These are phyloP conservation scores for Chrysotoxum bicinctum DNA, from an alignment of 2,888 invertebrate genomes.

Conservation along the genomic window DNA sequence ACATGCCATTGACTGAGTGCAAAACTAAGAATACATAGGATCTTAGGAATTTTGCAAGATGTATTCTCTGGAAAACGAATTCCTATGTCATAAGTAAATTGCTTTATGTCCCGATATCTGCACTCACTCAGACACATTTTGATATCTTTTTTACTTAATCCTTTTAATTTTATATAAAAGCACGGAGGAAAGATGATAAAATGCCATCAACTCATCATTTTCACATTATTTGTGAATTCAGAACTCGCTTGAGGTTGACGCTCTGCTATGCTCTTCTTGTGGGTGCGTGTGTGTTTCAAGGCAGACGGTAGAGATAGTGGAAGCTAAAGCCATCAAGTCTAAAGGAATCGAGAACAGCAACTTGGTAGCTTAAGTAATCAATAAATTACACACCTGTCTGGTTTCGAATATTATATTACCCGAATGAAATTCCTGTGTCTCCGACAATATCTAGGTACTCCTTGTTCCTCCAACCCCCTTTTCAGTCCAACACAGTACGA, in stretches of 20 bases:
- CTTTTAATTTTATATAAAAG: constrained; percentile 65
- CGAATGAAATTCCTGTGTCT: constrained; percentile 55
- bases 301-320: constrained; percentile 37
- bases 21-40: constrained; percentile 12
- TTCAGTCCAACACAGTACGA: neutral
- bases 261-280: constrained; percentile 5
- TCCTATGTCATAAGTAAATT: constrained; percentile 64
- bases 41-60: constrained; percentile 55
- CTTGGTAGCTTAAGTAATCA: constrained; percentile 77
- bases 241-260: constrained; percentile 7
- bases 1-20: constrained; percentile 47
- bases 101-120: constrained; percentile 63
- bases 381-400: constrained; percentile 81
- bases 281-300: neutral
- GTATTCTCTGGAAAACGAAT: constrained; percentile 41
- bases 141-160: constrained; percentile 66
- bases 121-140: constrained; percentile 63
- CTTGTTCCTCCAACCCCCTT: neutral
- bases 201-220: constrained; percentile 68
- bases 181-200: constrained; percentile 53
- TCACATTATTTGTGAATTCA: constrained; percentile 61
- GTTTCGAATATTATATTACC: constrained; percentile 76
- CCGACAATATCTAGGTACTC: constrained; percentile 25
- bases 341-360: constrained; percentile 51
- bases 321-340: constrained; percentile 54